Evolutionary conservation across 2,797 vertebrate species (phyloP), one percentile per base, ranked within the genome.

Genomic region (Petrocephalus schoutedeni): DNA sequence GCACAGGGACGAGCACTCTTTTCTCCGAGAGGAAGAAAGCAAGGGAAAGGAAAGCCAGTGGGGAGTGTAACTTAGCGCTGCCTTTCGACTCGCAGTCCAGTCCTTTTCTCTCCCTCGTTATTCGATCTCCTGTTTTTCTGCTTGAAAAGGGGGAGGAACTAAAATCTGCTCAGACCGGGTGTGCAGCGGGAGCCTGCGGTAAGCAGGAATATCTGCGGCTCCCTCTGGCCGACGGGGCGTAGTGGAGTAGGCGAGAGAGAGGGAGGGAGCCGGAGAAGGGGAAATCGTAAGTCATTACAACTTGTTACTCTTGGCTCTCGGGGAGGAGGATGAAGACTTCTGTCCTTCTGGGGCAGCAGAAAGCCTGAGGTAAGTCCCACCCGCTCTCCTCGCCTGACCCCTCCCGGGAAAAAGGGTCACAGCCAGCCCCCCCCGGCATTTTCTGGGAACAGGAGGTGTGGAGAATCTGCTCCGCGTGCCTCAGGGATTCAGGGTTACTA

Each of bases 271-370:
- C 89, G 90, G 90, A 89, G 92, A 92, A 94, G 93, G 86, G 92
- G 91, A 88, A 92, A 90, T 92, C 91, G 57, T 87, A 89, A 91
- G 92, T 86, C 93, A 89, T 94, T 93, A 93, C 94, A 92, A 95
- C 95, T 96, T 95, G 95, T 94, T 96, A 94, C 92, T 94, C 89
- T 92, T 91, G 93, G 91, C 91, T 91, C 90, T 90, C 87, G 4
- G 89, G 87, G 89, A 67, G 90, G 91, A 93, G 91, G 91, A 93
- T 94, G 96, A 92, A 94, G 91, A 90, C 93, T 90, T 92, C 90
- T 91, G 91, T 90, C 86, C 88, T 91, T 90, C 91, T 85, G 86
- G 92, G 85, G 83, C 45, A 94, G 94, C 94, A 94, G 90, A 92
- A 92, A 89, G 91, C 54, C 45, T 94, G 92, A 95, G 96, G 96